Evolutionary conservation across 2,113 vertebrate species (phyloP).

Genomic region (Corynorhinus townsendii): DNA sequence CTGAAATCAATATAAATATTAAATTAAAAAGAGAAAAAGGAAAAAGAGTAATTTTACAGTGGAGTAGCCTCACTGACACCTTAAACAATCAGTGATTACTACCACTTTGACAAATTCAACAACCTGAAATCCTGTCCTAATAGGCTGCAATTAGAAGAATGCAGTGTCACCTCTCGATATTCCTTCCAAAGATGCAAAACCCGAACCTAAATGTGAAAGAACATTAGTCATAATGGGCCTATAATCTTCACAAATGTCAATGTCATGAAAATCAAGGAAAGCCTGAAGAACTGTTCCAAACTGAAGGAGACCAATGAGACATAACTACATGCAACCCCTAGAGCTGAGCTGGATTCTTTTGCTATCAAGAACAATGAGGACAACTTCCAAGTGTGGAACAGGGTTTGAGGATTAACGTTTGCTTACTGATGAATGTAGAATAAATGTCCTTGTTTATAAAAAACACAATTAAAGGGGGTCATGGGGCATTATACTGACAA

Average conservation of each 20-base stretch:
- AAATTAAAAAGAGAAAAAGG: neutral
- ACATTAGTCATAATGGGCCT: neutral
- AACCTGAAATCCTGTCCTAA: neutral
- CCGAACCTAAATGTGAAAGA: neutral
- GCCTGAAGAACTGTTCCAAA: neutral
- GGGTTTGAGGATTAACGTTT: neutral
- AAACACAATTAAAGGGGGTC: neutral
- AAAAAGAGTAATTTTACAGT: neutral
- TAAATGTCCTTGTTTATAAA: neutral
- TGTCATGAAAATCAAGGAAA: neutral
- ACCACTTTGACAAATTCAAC: neutral
- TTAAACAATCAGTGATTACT: neutral
- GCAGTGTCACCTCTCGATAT: neutral
- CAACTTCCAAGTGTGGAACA: neutral
- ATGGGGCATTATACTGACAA: neutral
- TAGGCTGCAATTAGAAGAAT: neutral
- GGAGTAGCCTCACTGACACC: neutral
- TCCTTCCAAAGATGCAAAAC: neutral
- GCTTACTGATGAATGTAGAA: neutral
- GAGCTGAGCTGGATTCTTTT: neutral
- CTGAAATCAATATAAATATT: too few species aligned
- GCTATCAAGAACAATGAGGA: neutral
- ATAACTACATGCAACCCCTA: neutral
- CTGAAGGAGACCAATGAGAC: neutral
- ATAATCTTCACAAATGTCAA: neutral